Evolutionary conservation across 2,797 vertebrate species (phyloP).

Genomic region (Dendrocincla tyrannina): DNA sequence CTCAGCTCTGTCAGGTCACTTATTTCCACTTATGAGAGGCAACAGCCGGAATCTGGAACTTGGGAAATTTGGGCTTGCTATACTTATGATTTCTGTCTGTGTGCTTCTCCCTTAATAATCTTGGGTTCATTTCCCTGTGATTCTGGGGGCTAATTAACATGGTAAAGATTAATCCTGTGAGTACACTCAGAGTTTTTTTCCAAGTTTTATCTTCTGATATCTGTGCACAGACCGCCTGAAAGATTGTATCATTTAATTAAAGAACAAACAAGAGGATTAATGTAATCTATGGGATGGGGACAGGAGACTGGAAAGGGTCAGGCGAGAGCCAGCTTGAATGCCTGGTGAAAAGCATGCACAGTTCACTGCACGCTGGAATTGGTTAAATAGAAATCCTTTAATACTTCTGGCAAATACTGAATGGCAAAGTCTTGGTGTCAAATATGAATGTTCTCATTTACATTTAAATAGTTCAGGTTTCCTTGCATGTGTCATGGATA

Average conservation of each 20-base stretch:
- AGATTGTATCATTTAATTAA: constrained; percentile 72
- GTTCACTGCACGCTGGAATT: constrained; percentile 19
- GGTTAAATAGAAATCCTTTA: constrained; percentile 58
- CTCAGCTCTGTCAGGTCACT: background rate
- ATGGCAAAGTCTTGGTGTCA: constrained; percentile 56
- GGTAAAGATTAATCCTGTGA: background rate
- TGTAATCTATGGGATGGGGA: constrained; percentile 34
- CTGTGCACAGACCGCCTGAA: background rate
- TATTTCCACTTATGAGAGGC: background rate
- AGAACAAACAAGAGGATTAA: constrained; percentile 66
- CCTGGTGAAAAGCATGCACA: background rate
- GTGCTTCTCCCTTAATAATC: background rate
- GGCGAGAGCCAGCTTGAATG: background rate
- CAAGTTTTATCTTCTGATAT: constrained; percentile 43
- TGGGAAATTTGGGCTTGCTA: background rate
- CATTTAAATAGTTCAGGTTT: constrained; percentile 80
- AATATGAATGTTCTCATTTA: constrained; percentile 77
- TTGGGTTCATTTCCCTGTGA: background rate
- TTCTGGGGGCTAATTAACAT: constrained; percentile 31
- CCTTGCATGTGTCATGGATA: background rate
- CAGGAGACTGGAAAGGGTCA: background rate
- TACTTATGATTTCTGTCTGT: background rate
- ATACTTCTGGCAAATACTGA: constrained; percentile 28
- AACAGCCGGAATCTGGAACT: background rate
- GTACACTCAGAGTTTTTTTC: background rate